phyloP scores from a whole-genome alignment of 2,797 vertebrate genomes.

The Carduelis carduelis region DNA sequence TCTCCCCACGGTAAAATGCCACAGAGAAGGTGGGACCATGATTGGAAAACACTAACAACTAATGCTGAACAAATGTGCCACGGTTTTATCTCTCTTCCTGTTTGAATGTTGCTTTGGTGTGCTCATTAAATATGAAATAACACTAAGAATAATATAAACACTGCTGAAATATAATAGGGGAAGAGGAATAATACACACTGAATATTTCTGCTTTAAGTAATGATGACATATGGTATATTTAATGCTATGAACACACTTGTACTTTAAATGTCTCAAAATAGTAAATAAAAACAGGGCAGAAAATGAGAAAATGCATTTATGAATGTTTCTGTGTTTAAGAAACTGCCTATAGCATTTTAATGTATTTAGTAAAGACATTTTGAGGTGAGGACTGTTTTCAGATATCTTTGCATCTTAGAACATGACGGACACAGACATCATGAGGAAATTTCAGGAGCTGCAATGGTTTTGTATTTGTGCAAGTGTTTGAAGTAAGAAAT shows the following conservation, averaged over 20 bases:
- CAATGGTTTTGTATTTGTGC: background rate
- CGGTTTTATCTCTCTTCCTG: background rate
- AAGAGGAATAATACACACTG: background rate
- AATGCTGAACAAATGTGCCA: background rate
- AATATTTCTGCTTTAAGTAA: background rate
- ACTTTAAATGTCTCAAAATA: background rate
- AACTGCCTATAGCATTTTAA: background rate
- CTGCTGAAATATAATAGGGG: background rate
- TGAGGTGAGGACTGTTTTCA: background rate
- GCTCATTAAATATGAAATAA: background rate
- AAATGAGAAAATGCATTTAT: background rate
- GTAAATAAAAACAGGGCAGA: background rate
- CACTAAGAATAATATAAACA: background rate
- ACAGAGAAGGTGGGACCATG: background rate
- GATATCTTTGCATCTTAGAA: background rate
- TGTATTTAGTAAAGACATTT: background rate
- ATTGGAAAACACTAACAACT: background rate
- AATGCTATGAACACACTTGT: background rate
- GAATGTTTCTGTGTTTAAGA: background rate
- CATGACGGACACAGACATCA: background rate
- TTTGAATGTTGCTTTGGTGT: background rate
- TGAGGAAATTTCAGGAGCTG: background rate
- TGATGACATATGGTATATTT: background rate
- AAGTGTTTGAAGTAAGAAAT: background rate
- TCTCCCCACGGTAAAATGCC: background rate